Percentiles rank a stretch among this genome's conserved stretches.
Conservation (phyloP, 2,797 vertebrate genomes). For the Pangasius macronema region DNA sequence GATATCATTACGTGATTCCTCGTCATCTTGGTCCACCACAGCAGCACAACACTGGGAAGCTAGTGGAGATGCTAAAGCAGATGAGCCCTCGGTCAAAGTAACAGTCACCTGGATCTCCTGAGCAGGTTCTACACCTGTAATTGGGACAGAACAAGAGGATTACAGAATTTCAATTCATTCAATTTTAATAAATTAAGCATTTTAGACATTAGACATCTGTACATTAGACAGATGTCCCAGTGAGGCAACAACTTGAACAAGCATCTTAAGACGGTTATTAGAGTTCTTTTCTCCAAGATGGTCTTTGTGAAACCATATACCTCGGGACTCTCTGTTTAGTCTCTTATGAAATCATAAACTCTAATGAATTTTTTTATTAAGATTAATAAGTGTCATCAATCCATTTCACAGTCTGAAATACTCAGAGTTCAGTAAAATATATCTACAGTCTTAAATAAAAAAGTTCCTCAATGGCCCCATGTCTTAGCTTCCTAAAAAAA, state of each 20-base stretch:
- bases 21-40: constrained; percentile 39
- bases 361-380: background rate
- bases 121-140: constrained; percentile 51
- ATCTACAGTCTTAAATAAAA: background rate
- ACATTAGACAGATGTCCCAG: background rate
- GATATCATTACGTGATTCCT: constrained; percentile 18
- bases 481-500: background rate
- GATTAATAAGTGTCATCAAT: background rate
- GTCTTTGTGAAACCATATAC: too few relatives aligned
- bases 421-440: background rate
- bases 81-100: constrained; percentile 53
- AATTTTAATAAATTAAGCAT: background rate
- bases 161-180: background rate
- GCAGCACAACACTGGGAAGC: constrained; percentile 45
- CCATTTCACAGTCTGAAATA: background rate
- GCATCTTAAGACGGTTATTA: background rate
- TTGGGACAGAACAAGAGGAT: background rate
- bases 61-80: constrained; percentile 46
- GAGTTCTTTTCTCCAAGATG: too few relatives aligned
- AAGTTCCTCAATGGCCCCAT: background rate
- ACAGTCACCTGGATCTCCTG: constrained; percentile 63
- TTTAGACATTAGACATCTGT: background rate
- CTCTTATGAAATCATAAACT: too few relatives aligned
- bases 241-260: background rate
- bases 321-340: too few relatives aligned